Percentiles rank a stretch among this genome's conserved stretches.
Conservation (phyloP, 2,113 vertebrate species). For the Cisticola juncidis region DNA sequence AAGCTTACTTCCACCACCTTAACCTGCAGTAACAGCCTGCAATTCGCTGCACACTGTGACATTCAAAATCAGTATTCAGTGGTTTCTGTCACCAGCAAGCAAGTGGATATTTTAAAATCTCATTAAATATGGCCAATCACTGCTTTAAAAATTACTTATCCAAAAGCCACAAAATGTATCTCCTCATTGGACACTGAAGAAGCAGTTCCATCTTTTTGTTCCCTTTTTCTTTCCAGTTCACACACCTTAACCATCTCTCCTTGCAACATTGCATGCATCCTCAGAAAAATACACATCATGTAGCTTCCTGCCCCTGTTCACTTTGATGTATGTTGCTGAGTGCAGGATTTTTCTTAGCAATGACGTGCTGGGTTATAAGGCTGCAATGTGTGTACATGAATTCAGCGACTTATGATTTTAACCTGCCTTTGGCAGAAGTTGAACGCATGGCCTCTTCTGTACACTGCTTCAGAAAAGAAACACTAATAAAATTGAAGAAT, state of each 20-base stretch:
- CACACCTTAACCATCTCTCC: background rate
- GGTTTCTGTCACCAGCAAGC: background rate
- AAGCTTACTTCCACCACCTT: background rate
- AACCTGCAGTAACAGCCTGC: background rate
- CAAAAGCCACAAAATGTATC: background rate
- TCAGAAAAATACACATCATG: background rate
- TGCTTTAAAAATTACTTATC: background rate
- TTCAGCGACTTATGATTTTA: background rate
- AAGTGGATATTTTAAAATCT: background rate
- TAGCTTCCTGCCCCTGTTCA: background rate
- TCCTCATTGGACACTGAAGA: background rate
- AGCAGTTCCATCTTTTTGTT: background rate
- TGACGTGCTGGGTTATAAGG: background rate
- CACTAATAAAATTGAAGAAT: background rate
- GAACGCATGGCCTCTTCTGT: background rate
- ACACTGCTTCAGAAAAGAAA: background rate
- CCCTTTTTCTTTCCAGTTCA: background rate
- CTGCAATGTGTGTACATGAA: rapidly evolving
- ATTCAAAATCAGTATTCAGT: background rate
- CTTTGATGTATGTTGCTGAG: background rate
- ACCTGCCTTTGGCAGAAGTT: background rate
- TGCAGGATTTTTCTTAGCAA: background rate
- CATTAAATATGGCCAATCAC: background rate
- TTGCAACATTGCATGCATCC: background rate
- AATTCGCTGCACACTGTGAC: background rate